Evolutionary conservation across 2,888 invertebrate genomes (phyloP), one percentile per base, ranked within the genome.

Genomic region (Rotaria magnacalcarata): DNA sequence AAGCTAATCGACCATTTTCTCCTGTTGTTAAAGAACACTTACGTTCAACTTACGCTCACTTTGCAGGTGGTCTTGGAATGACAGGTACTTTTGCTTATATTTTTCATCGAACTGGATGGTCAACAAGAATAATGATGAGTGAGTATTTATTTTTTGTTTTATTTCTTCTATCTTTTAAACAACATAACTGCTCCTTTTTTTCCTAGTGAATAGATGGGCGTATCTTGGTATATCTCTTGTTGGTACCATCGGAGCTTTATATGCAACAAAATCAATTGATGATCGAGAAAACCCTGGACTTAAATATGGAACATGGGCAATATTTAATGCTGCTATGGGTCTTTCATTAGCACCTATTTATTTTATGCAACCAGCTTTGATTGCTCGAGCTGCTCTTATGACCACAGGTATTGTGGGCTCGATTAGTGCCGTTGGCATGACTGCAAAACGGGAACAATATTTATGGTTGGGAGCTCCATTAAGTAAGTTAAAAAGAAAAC

Each of bases 401-500:
- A 80, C 75, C 5, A 47, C 75, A 4, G 75, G 75, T 0, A 43
- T 80, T 24, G 75, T 80, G 43, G 75, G 75, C n/a, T 80, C 75
- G 3, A 80, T 80, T 14, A 43, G 21, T 80, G 75, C 75, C 10
- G 75, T 80, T 47, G 75, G 75, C 27, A 80, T 80, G 75, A 80
- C 75, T 47, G 75, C 75, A 16, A 6, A 47, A 24, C 75, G 75
- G 43, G 75, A 80, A 80, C 75, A 80, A 80, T 80, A 80, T 80
- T 24, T 80, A 11, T 80, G 75, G 75, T 4, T 80, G 2, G 75
- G 75, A 21, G 75, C 75, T 21, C 75, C 75, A 47, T 27, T 80
- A 1, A 80, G 67, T 67, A 34, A 67, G 67, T 67, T 67, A 3
- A 24, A 67, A 34, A 58, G 24, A 58, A 34, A 34, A 34, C 34